A percentile compares a stretch with the other conserved stretches of the same genome.
These are phyloP conservation scores for Sepiola atlantica DNA, from an alignment of 2,888 invertebrate species.

Conservation along the genomic window DNA sequence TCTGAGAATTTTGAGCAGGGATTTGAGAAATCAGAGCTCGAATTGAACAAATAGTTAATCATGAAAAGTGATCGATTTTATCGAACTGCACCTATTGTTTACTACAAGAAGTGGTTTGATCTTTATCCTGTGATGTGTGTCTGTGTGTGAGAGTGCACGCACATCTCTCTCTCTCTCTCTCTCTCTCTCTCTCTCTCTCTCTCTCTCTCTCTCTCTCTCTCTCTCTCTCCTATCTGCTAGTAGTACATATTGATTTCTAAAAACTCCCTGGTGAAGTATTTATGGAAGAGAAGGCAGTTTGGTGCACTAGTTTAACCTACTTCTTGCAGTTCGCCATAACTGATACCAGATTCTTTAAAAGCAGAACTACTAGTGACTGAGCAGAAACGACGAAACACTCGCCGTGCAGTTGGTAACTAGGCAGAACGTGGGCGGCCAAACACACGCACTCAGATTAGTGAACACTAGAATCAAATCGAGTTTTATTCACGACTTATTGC, in stretches of 20 bases:
- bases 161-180: slow-evolving; percentile 33
- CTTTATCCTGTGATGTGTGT: background rate
- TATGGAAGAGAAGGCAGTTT: background rate
- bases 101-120: background rate
- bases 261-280: background rate
- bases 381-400: background rate
- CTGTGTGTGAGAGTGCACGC: background rate
- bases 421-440: background rate
- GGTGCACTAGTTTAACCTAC: background rate
- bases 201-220: background rate
- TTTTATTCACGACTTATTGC: background rate
- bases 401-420: background rate
- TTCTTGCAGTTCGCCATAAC: background rate
- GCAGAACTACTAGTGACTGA: background rate
- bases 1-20: too few species aligned
- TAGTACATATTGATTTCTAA: slow-evolving; percentile 8
- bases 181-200: slow-evolving; percentile 18
- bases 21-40: background rate
- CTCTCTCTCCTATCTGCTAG: background rate
- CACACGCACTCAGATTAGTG: background rate
- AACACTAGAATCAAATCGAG: background rate
- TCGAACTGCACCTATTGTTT: background rate
- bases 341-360: background rate
- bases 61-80: background rate
- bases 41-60: background rate